These are phyloP conservation scores for Diadromus collaris DNA, from an alignment of 2,888 invertebrate genomes.

Conservation along the genomic window DNA sequence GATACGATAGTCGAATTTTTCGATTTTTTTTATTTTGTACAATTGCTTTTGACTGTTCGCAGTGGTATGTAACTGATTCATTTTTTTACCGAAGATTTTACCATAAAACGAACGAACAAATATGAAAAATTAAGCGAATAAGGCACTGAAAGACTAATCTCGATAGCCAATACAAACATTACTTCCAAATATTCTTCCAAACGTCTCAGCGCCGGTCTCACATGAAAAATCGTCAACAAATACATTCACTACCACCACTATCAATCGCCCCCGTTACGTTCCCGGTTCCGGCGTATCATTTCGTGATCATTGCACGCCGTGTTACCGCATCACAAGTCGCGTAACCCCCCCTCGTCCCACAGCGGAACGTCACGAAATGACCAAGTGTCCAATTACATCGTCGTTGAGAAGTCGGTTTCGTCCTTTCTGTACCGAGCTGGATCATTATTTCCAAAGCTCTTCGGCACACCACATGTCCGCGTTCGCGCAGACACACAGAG, in stretches of 20 bases:
- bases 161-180: too few relatives aligned
- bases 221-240: too few relatives aligned
- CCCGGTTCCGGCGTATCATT: constrained; percentile 56
- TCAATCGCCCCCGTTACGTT: constrained; percentile 16
- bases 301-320: constrained; percentile 47
- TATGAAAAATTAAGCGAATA: too few relatives aligned
- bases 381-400: constrained; percentile 23
- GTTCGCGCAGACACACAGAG: not conserved
- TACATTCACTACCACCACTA: too few relatives aligned
- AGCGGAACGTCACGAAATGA: constrained; percentile 23
- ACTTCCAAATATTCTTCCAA: too few relatives aligned
- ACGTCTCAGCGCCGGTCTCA: too few relatives aligned
- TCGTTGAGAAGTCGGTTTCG: not conserved
- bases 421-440: not conserved
- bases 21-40: not conserved
- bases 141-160: too few relatives aligned
- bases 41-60: not conserved
- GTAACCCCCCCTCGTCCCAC: not conserved
- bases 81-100: too few relatives aligned
- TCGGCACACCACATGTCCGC: not conserved
- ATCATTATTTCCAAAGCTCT: constrained; percentile 17
- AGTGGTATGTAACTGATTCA: not conserved
- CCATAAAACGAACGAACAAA: too few relatives aligned
- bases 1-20: not conserved
- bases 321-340: not conserved